Evolutionary conservation across 2,113 vertebrate genomes (phyloP), one percentile per base, ranked within the genome.

Genomic region (Aix galericulata): DNA sequence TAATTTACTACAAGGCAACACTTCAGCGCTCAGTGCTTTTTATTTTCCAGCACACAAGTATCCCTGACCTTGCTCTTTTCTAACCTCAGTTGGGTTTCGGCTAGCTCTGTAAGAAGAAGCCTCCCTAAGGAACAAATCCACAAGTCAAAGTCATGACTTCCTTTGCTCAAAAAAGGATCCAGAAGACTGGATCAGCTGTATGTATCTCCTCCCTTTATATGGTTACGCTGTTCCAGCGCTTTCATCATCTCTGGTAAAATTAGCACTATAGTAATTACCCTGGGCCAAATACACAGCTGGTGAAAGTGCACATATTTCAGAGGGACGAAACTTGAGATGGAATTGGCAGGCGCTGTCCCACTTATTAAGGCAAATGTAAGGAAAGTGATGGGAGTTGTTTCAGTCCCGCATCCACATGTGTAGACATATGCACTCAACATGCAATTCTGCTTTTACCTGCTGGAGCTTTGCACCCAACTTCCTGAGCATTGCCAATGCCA

Each of bases 181-280:
- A 63, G 88, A 68, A 23, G 74, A 46, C 7, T 4, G 38, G 26
- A 38, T 64, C 93, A 78, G 93, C 62, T 52, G 38, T 3, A 1
- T 10, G 64, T 8, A 5, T 60, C 82, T 20, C 34, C 77, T 88
- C 86, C 42, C 86, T 88, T 23, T 8, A 3, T 13, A 55, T 10
- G 92, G 52, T 26, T 13, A 32, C 77, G 80, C 80, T 84, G 56
- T 58, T 88, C 75, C 89, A 91, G 64, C 0, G 9, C 79, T 92
- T 78, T 87, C 92, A 84, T 94, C 86, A 92, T 38, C 95, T 82
- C 94, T 74, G 77, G 95, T 89, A 74, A 87, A 96, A 96, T 93
- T 77, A 96, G 91, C 88, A 9, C 76, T 2, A 0, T 0, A 4
- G 36, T 76, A 91, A 94, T 95, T 85, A 93, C 63, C 85, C 89